These are phyloP conservation scores for Cylloceria caligata DNA, from an alignment of 2,888 invertebrate species.

Conservation along the genomic window DNA sequence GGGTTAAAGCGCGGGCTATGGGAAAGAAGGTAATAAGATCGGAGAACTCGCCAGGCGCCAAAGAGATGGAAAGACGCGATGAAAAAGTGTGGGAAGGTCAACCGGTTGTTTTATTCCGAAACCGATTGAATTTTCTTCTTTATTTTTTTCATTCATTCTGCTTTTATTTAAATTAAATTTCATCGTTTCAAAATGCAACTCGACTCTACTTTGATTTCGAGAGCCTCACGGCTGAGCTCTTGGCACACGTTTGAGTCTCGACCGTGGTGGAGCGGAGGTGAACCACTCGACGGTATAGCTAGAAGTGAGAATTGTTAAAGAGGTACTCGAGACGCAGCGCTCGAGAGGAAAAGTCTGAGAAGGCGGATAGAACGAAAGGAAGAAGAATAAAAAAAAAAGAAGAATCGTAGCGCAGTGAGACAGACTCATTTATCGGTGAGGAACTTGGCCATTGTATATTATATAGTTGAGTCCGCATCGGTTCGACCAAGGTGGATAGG, in stretches of 20 bases:
- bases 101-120: conserved; percentile 55
- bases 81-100: conserved; percentile 57
- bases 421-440: conserved; percentile 53
- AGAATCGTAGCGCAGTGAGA: conserved; percentile 35
- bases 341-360: conserved; percentile 26
- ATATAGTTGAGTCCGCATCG: conserved; percentile 29
- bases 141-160: conserved; percentile 13
- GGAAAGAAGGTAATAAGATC: conserved; percentile 42
- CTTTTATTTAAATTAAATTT: conserved; percentile 22
- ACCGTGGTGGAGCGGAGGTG: background rate
- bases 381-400: conserved; percentile 36
- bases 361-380: conserved; percentile 31
- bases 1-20: conserved; percentile 25
- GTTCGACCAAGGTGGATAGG: conserved; percentile 10
- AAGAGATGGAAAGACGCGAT: conserved; percentile 29
- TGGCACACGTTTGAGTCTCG: background rate
- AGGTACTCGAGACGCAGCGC: conserved; percentile 23
- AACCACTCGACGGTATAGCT: conserved; percentile 12
- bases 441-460: conserved; percentile 50
- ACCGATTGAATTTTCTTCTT: conserved; percentile 32
- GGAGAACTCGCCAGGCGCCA: conserved; percentile 5
- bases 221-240: background rate
- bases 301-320: conserved; percentile 32
- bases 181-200: conserved; percentile 32
- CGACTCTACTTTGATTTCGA: conserved; percentile 43